phyloP scores from a whole-genome alignment of 2,113 vertebrate species.

The Trinectes maculatus region DNA sequence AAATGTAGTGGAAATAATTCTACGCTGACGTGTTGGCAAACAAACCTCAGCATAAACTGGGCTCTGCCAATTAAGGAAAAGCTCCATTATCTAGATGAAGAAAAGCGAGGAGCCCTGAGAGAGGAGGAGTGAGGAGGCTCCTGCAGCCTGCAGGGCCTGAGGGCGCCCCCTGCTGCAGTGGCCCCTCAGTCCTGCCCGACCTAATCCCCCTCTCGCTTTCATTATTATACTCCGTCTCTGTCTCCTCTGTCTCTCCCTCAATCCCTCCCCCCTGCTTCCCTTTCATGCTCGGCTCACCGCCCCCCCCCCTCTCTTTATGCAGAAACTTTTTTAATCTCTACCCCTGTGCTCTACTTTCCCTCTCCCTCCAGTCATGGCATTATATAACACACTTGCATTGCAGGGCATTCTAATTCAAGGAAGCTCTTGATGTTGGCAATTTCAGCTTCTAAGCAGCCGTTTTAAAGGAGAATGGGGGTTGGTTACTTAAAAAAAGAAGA shows the following conservation, averaged over 20 bases:
- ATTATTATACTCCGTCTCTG: constrained; percentile 51
- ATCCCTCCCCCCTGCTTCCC: constrained; percentile 38
- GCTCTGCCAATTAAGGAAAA: constrained; percentile 75
- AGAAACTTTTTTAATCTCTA: constrained; percentile 75
- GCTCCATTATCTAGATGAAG: constrained; percentile 79
- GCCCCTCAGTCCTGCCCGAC: constrained; percentile 53
- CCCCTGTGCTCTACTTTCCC: constrained; percentile 74
- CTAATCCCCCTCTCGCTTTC: constrained; percentile 49
- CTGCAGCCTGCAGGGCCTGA: constrained; percentile 30
- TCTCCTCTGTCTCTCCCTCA: constrained; percentile 61
- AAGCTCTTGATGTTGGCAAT: constrained; percentile 76
- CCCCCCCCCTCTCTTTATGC: constrained; percentile 57
- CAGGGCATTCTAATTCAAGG: constrained; percentile 71
- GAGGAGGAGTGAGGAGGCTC: constrained; percentile 47
- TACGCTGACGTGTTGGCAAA: constrained; percentile 76
- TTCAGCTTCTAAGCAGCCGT: constrained; percentile 66
- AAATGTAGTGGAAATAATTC: constrained; percentile 77
- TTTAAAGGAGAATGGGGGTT: constrained; percentile 58
- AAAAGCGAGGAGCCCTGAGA: constrained; percentile 52
- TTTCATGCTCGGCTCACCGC: constrained; percentile 54
- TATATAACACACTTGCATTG: constrained; percentile 73
- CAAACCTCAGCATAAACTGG: constrained; percentile 67
- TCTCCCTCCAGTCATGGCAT: constrained; percentile 75
- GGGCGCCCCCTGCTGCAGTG: constrained; percentile 27
- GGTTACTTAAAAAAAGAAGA: constrained; percentile 50